Evolutionary conservation across 2,113 vertebrate genomes (phyloP).

Genomic region (Leucosticte australis): DNA sequence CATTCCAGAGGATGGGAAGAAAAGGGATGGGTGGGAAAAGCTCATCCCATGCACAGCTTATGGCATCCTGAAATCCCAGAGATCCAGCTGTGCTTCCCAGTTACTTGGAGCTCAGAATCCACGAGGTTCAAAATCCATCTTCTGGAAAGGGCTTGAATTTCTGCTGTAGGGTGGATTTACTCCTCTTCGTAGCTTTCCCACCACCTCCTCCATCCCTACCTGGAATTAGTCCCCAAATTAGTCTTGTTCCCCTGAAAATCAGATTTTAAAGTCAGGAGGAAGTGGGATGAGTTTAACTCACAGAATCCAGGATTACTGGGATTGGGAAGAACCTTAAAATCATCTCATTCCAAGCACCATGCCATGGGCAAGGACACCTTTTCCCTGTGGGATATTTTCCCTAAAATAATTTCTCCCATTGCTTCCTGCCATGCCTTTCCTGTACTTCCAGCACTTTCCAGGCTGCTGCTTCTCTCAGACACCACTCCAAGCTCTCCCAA

Average conservation of each 20-base stretch:
- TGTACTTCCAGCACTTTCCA: not conserved
- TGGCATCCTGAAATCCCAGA: not conserved
- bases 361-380: not conserved
- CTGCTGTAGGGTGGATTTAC: not conserved
- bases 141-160: not conserved
- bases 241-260: not conserved
- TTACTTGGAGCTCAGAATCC: not conserved
- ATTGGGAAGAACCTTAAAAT: not conserved
- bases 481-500: not conserved
- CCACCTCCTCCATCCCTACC: not conserved
- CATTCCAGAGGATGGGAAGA: not conserved
- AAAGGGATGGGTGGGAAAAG: not conserved
- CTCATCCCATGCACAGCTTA: not conserved
- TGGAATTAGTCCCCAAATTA: not conserved
- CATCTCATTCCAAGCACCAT: accelerated
- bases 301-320: not conserved
- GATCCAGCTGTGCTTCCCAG: not conserved
- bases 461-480: not conserved
- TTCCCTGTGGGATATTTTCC: not conserved
- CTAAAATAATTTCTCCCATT: accelerated
- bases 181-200: not conserved
- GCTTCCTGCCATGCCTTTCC: not conserved
- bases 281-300: not conserved
- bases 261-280: not conserved
- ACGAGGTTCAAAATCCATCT: not conserved